A percentile compares a stretch with the other conserved stretches of the same genome.
phyloP scores from a whole-genome alignment of 1,140 invertebrate species.

The Pseudomyrmex flavicornis region DNA sequence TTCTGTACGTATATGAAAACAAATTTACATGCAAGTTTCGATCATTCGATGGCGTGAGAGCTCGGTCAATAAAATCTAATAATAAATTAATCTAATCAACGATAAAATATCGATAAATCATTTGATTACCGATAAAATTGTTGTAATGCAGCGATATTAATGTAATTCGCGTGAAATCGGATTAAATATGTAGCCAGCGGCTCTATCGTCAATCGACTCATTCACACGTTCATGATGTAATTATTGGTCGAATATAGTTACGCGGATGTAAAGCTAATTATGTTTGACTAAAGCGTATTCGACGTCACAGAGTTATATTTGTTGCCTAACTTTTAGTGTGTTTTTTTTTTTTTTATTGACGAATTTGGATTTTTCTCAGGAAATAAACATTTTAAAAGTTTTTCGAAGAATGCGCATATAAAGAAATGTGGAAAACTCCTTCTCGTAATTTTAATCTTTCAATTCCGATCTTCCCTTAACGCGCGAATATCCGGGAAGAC shows the following conservation, averaged over 20 bases:
- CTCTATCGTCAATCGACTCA: neutral
- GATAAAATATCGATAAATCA: slow-evolving; percentile 1
- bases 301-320: neutral
- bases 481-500: neutral
- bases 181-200: neutral
- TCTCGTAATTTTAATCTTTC: neutral
- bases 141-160: slow-evolving; percentile 35
- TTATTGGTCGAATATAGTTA: neutral
- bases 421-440: too few species aligned
- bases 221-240: slow-evolving; percentile 12
- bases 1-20: neutral
- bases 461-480: neutral
- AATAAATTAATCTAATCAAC: neutral
- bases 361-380: neutral
- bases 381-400: neutral
- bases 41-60: neutral
- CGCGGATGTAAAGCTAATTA: neutral
- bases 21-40: slow-evolving; percentile 16
- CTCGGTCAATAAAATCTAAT: slow-evolving; percentile 15
- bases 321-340: neutral
- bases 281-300: too few species aligned
- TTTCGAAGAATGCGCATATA: too few species aligned
- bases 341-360: neutral
- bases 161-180: slow-evolving; percentile 11
- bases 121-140: too few species aligned